Evolutionary conservation across 2,888 invertebrate genomes (phyloP), one percentile per base, ranked within the genome.

Genomic region (Synanthedon myopaeformis): DNA sequence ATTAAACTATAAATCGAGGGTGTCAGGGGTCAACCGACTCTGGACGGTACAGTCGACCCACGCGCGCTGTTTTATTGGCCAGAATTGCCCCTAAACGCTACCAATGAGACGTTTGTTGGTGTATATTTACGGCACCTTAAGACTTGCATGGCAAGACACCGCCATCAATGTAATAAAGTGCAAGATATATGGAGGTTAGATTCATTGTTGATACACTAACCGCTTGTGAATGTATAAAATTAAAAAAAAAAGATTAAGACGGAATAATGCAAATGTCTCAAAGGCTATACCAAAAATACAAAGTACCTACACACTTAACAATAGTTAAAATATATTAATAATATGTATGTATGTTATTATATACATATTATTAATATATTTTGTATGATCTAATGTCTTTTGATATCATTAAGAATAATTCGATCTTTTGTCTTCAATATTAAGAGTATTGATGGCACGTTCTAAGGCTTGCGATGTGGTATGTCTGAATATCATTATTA

Each of bases 31-130:
- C 81, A 64, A 56, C 53, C 41, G 58, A 60, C 59, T 61, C 64
- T 80, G 80, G 82, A 69, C 70, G 64, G 65, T 64, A 72, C 75
- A 65, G 64, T 58, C 73, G 59, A 66, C 86, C 86, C 79, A 86
- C 86, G 81, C 81, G 64, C 63, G 61, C 70, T 74, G 72, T 79
- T 85, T 86, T 86, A 87, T 86, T 83, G 84, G 79, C 70, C 72
- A 69, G 76, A 86, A 86, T 87, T 86, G 83, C 77, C 70, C 77
- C 79, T 87, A 87, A 86, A 86, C 79, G 85, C 74, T 86, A 79
- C 82, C 83, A 84, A 83, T 83, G 84, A 82, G 79, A 70, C 79
- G 74, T 78, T 78, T 78, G 78, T 81, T 80, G 79, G 70, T 74
- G 79, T 82, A 72, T 82, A 84, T 85, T 84, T 85, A 85, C 78